These are phyloP conservation scores for Indri indri DNA, from an alignment of 2,113 vertebrate genomes.

Conservation along the genomic window DNA sequence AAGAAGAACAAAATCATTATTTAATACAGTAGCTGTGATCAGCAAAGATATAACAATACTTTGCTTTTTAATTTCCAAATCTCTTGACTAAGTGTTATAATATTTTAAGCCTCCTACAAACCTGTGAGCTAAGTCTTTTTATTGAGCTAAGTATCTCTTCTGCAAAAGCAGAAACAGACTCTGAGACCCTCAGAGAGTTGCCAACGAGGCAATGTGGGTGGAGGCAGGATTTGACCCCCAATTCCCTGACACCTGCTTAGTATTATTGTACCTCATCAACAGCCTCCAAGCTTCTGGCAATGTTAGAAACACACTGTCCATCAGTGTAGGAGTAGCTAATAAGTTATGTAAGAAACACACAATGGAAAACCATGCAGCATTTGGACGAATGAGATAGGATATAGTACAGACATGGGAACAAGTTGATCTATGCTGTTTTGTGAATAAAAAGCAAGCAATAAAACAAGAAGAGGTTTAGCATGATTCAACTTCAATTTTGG, in stretches of 20 bases:
- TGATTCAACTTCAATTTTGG: not conserved
- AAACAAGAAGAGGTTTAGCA: not conserved
- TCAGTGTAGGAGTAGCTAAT: not conserved
- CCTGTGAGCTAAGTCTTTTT: not conserved
- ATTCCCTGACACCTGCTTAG: not conserved
- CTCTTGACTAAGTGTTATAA: not conserved
- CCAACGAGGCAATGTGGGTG: no score
- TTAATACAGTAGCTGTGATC: constrained; percentile 30
- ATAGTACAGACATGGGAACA: not conserved
- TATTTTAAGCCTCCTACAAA: not conserved
- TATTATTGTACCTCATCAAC: rapidly evolving
- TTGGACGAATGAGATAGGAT: not conserved
- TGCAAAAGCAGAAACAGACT: not conserved
- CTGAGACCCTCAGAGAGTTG: no score
- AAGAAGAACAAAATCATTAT: constrained; percentile 45
- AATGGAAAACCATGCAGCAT: rapidly evolving
- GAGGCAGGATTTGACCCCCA: not conserved
- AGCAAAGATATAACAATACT: not conserved
- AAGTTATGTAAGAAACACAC: not conserved
- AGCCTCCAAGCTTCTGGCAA: not conserved
- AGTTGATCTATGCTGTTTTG: not conserved
- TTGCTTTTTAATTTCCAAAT: not conserved
- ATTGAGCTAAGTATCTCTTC: not conserved
- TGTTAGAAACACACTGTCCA: not conserved
- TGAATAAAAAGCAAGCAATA: not conserved